Percentiles rank a stretch among this genome's conserved stretches.
Conservation (phyloP, 1,140 invertebrate species). For the Laupala kohalensis region DNA sequence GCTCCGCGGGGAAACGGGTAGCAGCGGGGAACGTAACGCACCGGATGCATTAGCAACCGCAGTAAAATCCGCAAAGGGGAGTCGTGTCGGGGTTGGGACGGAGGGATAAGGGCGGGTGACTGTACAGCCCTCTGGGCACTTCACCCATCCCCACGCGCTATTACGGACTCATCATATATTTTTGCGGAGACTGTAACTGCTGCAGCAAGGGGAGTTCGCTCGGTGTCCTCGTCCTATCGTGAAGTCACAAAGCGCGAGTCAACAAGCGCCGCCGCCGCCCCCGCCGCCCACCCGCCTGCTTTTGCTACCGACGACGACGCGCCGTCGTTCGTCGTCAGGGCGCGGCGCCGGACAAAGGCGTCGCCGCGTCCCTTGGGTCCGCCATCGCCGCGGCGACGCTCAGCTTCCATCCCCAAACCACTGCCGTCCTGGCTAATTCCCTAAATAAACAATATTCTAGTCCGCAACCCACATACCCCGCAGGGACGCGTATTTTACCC, state of each 20-base stretch:
- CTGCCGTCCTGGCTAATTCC: not conserved
- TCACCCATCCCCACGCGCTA: not conserved
- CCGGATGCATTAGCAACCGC: not conserved
- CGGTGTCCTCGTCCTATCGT: not conserved
- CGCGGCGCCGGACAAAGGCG: no score
- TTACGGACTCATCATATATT: not conserved
- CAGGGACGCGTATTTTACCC: not conserved
- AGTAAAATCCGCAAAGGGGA: not conserved
- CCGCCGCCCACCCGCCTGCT: no score
- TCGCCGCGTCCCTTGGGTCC: no score
- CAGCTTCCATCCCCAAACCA: not conserved
- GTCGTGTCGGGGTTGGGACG: not conserved
- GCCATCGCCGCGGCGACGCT: no score
- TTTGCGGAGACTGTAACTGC: not conserved
- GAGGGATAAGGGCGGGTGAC: not conserved
- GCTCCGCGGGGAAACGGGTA: no score
- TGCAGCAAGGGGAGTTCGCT: not conserved
- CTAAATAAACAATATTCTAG: not conserved
- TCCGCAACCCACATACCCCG: not conserved
- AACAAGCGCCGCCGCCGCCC: not conserved
- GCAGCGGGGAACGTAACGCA: not conserved
- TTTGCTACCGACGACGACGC: no score
- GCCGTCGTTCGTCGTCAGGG: no score
- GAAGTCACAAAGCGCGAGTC: not conserved
- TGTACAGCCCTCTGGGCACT: not conserved